Percentiles rank a stretch among this genome's conserved stretches.
Evolutionary conservation across 2,797 vertebrate genomes (phyloP).

Genomic region (Hirundo rustica): DNA sequence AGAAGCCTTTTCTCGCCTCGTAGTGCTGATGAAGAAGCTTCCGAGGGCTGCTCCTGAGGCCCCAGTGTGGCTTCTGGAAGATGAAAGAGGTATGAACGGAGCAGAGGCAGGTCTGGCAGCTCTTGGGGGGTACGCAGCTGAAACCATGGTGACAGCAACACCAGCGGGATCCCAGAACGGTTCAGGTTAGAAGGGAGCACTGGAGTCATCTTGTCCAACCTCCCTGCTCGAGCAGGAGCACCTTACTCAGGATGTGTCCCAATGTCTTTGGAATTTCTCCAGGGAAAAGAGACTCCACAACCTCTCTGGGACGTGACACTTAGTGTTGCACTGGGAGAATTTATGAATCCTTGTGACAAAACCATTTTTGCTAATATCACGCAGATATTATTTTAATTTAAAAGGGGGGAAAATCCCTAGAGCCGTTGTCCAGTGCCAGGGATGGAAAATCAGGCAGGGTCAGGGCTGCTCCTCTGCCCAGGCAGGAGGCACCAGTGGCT

Average conservation of each 20-base stretch:
- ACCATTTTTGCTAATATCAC: neutral
- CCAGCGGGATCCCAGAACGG: accelerated
- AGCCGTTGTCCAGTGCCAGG: neutral
- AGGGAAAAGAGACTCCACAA: neutral
- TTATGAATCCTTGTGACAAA: neutral
- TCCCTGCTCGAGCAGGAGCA: neutral
- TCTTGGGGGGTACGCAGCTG: neutral
- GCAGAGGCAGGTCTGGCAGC: neutral
- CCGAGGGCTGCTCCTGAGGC: neutral
- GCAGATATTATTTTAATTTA: neutral
- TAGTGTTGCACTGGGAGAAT: neutral
- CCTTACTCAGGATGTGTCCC: neutral
- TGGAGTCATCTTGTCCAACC: neutral
- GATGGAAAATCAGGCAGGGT: neutral
- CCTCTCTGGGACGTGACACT: neutral
- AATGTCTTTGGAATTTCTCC: neutral
- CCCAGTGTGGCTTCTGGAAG: neutral
- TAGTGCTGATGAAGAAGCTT: neutral
- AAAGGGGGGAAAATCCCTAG: neutral
- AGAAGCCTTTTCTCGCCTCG: neutral
- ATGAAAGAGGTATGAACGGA: accelerated
- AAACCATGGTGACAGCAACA: neutral
- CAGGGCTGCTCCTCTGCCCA: neutral
- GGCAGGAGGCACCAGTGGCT: neutral
- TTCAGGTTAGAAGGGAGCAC: neutral